Percentiles rank a stretch among this genome's conserved stretches.
phyloP scores from a whole-genome alignment of 2,797 vertebrate species.

The Pseudotriccus pelzelni region DNA sequence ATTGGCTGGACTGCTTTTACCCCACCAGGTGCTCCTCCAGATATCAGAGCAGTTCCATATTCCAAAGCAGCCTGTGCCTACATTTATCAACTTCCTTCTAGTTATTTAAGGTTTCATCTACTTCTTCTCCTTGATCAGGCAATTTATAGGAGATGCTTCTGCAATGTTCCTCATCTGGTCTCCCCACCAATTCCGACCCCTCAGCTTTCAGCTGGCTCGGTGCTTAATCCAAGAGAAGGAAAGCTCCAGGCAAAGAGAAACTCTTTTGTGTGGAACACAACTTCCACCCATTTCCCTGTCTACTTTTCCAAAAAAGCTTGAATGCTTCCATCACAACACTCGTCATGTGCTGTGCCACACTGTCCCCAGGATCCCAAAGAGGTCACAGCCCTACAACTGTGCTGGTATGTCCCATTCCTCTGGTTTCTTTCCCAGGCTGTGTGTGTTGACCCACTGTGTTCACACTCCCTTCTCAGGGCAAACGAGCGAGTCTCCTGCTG shows the following conservation, averaged over 20 bases:
- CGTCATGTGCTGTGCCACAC: neutral
- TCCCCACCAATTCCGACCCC: accelerated
- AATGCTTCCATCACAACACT: neutral
- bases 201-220: neutral
- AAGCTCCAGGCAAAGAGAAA: neutral
- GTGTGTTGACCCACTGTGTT: neutral
- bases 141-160: neutral
- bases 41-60: neutral
- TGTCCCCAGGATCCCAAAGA: neutral
- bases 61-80: neutral
- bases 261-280: neutral
- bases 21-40: neutral
- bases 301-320: neutral
- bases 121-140: neutral
- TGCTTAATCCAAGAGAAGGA: neutral
- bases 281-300: neutral
- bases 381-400: neutral
- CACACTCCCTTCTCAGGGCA: neutral
- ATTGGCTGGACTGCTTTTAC: neutral
- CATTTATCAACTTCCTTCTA: neutral
- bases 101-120: neutral
- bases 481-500: accelerated
- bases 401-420: neutral
- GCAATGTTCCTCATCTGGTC: neutral
- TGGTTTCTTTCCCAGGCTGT: accelerated